Conservation (phyloP, 2,113 vertebrate species). For the Prunella fulvescens region DNA sequence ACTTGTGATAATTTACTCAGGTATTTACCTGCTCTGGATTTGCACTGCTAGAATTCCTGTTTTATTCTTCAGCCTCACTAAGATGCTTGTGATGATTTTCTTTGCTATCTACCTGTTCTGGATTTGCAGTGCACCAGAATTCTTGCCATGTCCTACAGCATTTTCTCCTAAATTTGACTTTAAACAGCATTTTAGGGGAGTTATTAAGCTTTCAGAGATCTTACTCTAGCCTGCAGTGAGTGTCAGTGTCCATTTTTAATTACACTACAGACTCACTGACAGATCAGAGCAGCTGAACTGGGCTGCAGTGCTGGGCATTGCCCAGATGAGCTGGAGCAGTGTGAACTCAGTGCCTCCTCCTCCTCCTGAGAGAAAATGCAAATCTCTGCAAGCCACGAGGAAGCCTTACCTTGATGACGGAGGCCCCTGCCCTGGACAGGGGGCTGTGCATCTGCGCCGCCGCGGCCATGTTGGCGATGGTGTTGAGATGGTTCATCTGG, state of each 20-base stretch:
- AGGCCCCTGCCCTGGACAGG: constrained; percentile 81
- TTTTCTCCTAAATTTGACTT: not conserved
- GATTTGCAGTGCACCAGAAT: not conserved
- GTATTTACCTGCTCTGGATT: not conserved
- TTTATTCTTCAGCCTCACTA: not conserved
- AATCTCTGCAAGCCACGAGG: not conserved
- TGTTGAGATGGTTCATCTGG: constrained; percentile 93
- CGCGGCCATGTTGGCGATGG: constrained; percentile 88
- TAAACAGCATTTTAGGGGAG: not conserved
- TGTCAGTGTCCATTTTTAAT: not conserved
- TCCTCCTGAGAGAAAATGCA: not conserved
- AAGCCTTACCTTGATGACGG: constrained; percentile 83
- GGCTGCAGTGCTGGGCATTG: not conserved
- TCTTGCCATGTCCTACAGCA: not conserved
- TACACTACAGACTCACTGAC: not conserved
- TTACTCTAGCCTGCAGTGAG: not conserved
- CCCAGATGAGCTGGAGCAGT: not conserved
- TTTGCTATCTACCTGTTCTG: not conserved
- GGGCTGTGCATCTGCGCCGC: constrained; percentile 87
- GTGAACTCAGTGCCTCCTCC: not conserved
- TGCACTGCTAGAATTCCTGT: not conserved
- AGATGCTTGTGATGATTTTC: not conserved
- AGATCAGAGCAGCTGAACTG: not conserved
- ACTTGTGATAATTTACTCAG: not conserved
- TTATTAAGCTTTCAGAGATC: not conserved